Base-by-base conservation (phyloP, 2,888 invertebrate species). In the Lasioglossum morio region DNA sequence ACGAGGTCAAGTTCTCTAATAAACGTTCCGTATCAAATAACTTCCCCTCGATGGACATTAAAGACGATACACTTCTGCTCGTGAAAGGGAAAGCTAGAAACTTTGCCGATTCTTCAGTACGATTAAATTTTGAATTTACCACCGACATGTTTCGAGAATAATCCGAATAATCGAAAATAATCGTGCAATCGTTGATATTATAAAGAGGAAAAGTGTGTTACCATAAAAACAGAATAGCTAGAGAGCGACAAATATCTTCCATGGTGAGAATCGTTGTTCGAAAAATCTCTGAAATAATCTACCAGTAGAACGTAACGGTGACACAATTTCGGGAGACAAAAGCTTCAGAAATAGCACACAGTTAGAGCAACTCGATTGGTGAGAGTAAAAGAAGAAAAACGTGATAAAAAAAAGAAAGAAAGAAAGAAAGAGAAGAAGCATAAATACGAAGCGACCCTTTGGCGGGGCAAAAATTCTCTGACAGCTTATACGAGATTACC, bases 401-500 rank as follows among this genome's bases (percentile, higher is more conserved):
- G 34, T 34, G 34, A 3, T 34, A 34, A 30, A 1, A 30, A 34
- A 34, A 34, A 34, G 3, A 34, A 34, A 34, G 2, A 34, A 34
- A 34, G 34, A 30, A 63, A 34, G 3, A 34, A 34, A 34, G 2
- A 34, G 3, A 34, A 3, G 16, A 63, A 23, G 66, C 66, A n/a
- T 70, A 40, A 70, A 70, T 70, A 70, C 37, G 23, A 10, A 37
- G 34, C n/a, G 37, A 12, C 23, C 79, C 70, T 23, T 19, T 70
- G 19, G 4, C 14, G 19, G 14, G 73, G 40, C 46, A 60, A 48
- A 73, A 73, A 73, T 77, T 85, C 72, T 63, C 82, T 46, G 72
- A 83, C 77, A 84, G 87, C 76, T 85, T 87, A 81, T 80, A 69
- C 43, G 40, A 72, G 83, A 85, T 86, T 78, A 66, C 66, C 74